Percentiles rank a stretch among this genome's conserved stretches.
Conservation (phyloP, 2,888 invertebrate species). For the Brassicogethes aeneus region DNA sequence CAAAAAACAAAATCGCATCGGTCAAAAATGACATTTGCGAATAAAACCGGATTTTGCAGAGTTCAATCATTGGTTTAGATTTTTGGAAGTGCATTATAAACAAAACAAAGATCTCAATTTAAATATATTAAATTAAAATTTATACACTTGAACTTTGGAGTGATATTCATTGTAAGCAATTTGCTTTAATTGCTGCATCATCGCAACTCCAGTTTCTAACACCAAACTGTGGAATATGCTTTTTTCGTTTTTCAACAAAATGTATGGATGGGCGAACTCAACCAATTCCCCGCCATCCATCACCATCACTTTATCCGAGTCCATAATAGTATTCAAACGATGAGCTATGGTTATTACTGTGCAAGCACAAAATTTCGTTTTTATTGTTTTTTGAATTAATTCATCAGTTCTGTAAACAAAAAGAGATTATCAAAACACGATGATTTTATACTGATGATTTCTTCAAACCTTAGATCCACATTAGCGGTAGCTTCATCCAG, state of each 20-base stretch:
- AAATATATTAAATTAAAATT: background rate
- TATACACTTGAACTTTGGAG: background rate
- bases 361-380: conserved; percentile 62
- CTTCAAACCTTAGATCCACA: conserved; percentile 66
- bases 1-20: too few species aligned
- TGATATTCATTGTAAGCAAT: conserved; percentile 6
- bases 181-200: conserved; percentile 16
- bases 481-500: conserved; percentile 78
- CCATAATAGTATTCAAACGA: conserved; percentile 40
- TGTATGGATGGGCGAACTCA: conserved; percentile 46
- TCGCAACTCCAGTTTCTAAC: conserved; percentile 30
- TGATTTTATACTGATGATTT: background rate
- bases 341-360: conserved; percentile 79
- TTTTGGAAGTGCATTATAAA: too few species aligned
- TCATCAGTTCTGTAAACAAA: conserved; percentile 50
- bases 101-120: too few species aligned
- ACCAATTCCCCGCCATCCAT: conserved; percentile 45
- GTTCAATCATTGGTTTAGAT: too few species aligned
- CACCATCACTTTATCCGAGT: conserved; percentile 62
- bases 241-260: conserved; percentile 29
- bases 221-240: conserved; percentile 32
- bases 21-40: too few species aligned
- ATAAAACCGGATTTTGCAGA: too few species aligned
- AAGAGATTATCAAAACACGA: background rate
- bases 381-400: conserved; percentile 65